A percentile compares a stretch with the other conserved stretches of the same genome.
phyloP scores from a whole-genome alignment of 64 coral and sea anemone species.

The Montipora efflorescens region DNA sequence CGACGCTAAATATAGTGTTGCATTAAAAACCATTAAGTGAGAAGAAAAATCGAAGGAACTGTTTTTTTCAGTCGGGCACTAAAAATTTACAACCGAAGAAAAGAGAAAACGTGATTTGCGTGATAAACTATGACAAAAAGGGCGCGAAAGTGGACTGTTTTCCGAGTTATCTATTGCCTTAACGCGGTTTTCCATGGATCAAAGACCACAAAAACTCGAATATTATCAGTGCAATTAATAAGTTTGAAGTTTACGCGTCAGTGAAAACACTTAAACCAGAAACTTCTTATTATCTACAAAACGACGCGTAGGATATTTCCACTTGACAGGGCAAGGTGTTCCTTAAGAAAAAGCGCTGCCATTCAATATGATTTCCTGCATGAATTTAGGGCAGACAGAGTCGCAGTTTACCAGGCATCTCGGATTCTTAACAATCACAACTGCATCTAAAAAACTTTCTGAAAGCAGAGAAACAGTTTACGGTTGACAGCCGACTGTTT shows the following conservation, averaged over 20 bases:
- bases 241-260: neutral
- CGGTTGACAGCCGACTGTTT: conserved; percentile 42
- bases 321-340: neutral
- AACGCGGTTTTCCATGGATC: neutral
- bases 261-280: conserved; percentile 17
- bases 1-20: neutral
- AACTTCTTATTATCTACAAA: conserved; percentile 16
- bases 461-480: neutral
- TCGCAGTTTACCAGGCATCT: neutral
- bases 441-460: neutral
- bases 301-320: neutral
- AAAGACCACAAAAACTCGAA: neutral
- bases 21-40: neutral
- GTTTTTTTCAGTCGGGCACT: neutral
- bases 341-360: neutral
- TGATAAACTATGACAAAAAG: neutral
- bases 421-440: neutral
- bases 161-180: neutral
- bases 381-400: neutral
- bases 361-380: no score
- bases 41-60: neutral
- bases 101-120: neutral
- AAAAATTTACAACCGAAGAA: neutral
- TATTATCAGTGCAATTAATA: neutral
- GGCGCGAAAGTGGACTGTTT: neutral